phyloP scores from a whole-genome alignment of 2,797 vertebrate genomes.

The Sphaeramia orbicularis region DNA sequence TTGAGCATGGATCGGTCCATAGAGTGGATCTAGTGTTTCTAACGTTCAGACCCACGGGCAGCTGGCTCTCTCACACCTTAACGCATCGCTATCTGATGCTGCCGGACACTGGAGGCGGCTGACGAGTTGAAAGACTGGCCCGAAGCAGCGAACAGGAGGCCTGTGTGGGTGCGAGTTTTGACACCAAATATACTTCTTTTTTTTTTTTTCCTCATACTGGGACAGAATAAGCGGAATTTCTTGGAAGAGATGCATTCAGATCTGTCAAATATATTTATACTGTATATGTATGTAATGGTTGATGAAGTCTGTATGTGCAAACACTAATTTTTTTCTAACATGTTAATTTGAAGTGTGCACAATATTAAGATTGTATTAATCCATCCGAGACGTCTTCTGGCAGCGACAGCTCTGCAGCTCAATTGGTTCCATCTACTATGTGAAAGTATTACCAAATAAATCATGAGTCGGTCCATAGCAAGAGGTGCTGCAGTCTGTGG shows the following conservation, averaged over 20 bases:
- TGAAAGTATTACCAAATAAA: too few species aligned
- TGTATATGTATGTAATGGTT: constrained; percentile 7
- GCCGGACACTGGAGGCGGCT: constrained; percentile 29
- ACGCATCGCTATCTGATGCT: constrained; percentile 2
- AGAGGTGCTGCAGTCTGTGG: too few species aligned
- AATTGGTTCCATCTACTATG: too few species aligned
- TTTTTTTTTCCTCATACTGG: background rate
- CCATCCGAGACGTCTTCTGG: too few species aligned
- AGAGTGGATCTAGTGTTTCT: constrained; percentile 7
- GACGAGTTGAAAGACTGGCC: constrained; percentile 28
- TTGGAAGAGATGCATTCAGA: constrained; percentile 6
- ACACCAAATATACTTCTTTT: constrained; percentile 20
- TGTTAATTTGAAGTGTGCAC: too few species aligned
- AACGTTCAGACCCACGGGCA: constrained; percentile 4
- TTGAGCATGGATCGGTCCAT: background rate
- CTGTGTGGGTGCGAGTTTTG: constrained; percentile 45
- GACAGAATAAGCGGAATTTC: constrained; percentile 11
- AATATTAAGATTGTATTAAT: too few species aligned
- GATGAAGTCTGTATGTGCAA: constrained; percentile 13
- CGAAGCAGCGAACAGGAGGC: constrained; percentile 12
- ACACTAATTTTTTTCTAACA: too few species aligned
- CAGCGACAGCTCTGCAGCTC: too few species aligned
- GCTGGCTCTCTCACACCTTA: constrained; percentile 11
- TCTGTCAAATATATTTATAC: constrained; percentile 8
- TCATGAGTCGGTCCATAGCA: too few species aligned